Evolutionary conservation across 2,113 vertebrate genomes (phyloP), one percentile per base, ranked within the genome.

Genomic region (Cephalopholis sonnerati): DNA sequence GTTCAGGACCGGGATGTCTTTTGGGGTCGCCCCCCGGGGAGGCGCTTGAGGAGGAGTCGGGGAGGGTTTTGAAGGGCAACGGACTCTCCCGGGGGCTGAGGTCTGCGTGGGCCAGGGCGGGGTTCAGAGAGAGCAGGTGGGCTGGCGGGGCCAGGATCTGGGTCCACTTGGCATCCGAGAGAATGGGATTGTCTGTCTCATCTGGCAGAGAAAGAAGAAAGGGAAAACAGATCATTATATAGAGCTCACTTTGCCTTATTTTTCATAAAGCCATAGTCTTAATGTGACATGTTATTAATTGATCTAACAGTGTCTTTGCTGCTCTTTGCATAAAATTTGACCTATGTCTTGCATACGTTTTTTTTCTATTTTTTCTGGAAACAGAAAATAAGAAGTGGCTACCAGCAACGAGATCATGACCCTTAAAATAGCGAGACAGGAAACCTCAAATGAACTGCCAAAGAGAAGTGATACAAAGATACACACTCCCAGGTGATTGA

Each of bases 111-210:
- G 96, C 91, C 92, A 96, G 83, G 0, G 96, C 81, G 0, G 97
- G 94, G 90, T 95, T 98, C 91, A 97, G 94, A 0, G 97, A 94
- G 22, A 98, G 93, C 73, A 88, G 92, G 85, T 94, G 92, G 92
- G 97, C 90, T 6, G 97, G 92, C 0, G 96, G 96, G 90, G 98
- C 97, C 95, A 99, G 92, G 93, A 99, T 97, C 95, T 98, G 97
- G 93, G 95, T 98, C 98, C 98, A 99, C 90, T 98, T 99, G 78
- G 97, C 94, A 84, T 98, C 97, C 16, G 97, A 92, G 77, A 98
- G 94, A 51, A 96, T 92, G 77, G 97, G 96, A 82, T 96, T 96
- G 95, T 97, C 95, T 5, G 96, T 90, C 50, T 97, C 97, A 98
- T 97, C 98, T 99, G 94, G 68, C 85, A 93, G 87, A 89, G 54